Percentiles rank a stretch among this genome's conserved stretches.
These are phyloP conservation scores for Chelonia mydas DNA, from an alignment of 2,797 vertebrate genomes.

Conservation along the genomic window DNA sequence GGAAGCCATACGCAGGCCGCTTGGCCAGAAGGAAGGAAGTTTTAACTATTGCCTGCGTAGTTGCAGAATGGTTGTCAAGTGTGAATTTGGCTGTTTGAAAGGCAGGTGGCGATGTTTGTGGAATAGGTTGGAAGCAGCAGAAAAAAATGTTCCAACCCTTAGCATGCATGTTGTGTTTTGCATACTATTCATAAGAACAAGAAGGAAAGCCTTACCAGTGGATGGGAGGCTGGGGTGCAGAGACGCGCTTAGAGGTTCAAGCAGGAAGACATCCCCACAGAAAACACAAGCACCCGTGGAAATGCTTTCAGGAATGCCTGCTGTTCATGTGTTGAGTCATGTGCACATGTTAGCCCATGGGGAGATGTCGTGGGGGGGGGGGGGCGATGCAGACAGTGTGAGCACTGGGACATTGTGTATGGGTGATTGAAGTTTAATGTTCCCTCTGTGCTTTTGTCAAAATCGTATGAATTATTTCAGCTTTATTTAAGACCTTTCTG, in stretches of 20 bases:
- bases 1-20: not conserved
- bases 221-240: not conserved
- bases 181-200: not conserved
- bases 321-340: not conserved
- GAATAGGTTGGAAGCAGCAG: not conserved
- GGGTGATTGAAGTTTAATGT: not conserved
- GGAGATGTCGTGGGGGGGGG: not conserved
- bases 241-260: not conserved
- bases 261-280: not conserved
- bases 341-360: not conserved
- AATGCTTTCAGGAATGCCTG: not conserved
- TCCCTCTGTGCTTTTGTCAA: not conserved
- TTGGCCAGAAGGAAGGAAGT: not conserved
- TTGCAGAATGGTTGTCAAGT: not conserved
- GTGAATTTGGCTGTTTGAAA: not conserved
- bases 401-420: not conserved
- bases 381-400: not conserved
- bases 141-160: not conserved
- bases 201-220: not conserved
- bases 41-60: not conserved
- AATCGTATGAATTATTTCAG: not conserved
- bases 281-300: not conserved
- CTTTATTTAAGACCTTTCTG: not conserved
- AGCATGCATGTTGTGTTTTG: not conserved
- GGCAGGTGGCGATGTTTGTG: not conserved